Base-by-base conservation (phyloP, 2,113 vertebrate species). In the Triplophysa siluroides region DNA sequence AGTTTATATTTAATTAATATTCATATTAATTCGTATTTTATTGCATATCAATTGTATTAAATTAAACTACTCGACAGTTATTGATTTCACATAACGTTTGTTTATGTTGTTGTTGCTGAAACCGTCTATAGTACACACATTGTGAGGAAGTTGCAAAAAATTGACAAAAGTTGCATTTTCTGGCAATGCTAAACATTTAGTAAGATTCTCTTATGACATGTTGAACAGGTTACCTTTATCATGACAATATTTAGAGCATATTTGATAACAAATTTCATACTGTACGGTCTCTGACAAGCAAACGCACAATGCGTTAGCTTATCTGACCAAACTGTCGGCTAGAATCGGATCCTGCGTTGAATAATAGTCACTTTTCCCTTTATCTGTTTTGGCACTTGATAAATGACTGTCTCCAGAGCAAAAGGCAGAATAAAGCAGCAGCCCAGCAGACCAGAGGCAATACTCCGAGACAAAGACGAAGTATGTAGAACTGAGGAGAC, bases 401-500 rank as follows among this genome's bases (percentile, higher is more conserved):
- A 65, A 77, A 65, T 3, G 24, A 16, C 21, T 5, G 13, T 61
- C 60, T 76, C 43, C 41, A 47, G 60, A 76, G 56, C 21, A 61
- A 62, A 62, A 63, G 19, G 61, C 61, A 26, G 74, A 52, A 18
- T 21, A 38, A 1, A 26, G 19, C 6, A 65, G 26, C 21, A 73
- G 54, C 56, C 29, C 70, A 6, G 70, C 56, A 11, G 7, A 33
- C 16, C 45, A 3, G 56, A 76, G 61, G 43, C 9, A 50, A 76
- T 54, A 65, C 11, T 64, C 43, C 2, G 41, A 76, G 62, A 65
- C 24, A 64, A 76, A 64, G 58, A 75, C 62, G 16, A 60, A 74
- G 13, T 50, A 64, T 14, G 58, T 19, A 52, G 74, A 24, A 54
- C 24, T 14, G 60, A 52, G 12, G 45, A 50, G 13, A 65, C 43